Conservation (phyloP, 2,888 invertebrate species). For the Polydesmus complanatus region DNA sequence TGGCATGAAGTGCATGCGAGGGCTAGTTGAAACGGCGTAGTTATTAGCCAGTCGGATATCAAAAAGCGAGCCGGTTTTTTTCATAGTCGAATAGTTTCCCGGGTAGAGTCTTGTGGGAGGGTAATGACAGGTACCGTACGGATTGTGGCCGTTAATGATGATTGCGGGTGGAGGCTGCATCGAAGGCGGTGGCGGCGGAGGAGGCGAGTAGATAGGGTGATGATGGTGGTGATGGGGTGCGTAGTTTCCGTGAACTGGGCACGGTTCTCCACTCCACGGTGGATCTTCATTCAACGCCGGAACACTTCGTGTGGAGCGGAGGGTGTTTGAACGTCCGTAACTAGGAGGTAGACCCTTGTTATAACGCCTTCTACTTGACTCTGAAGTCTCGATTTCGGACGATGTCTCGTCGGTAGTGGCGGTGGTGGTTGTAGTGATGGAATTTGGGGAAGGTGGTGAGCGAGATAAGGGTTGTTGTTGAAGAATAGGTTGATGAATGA, state of each 20-base stretch:
- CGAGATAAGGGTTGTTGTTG: constrained; percentile 1
- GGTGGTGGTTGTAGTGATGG: constrained; percentile 2
- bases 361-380: constrained; percentile 11
- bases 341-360: constrained; percentile 1
- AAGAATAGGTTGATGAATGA: constrained; percentile 1
- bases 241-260: constrained; percentile 18
- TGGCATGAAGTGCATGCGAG: not conserved
- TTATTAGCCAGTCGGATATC: constrained; percentile 12
- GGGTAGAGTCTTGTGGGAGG: not conserved
- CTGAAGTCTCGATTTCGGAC: constrained; percentile 12
- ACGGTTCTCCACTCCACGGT: constrained; percentile 11
- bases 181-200: not conserved
- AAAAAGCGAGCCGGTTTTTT: constrained; percentile 17
- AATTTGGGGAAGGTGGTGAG: constrained; percentile 5
- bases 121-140: not conserved
- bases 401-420: not conserved
- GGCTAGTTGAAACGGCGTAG: not conserved
- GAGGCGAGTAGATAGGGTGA: not conserved
- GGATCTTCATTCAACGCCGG: constrained; percentile 14
- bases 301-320: constrained; percentile 19
- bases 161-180: not conserved
- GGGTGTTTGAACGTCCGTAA: constrained; percentile 2
- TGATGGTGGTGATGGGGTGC: not conserved
- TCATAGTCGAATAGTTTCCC: constrained; percentile 3
- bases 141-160: not conserved